Percentiles rank a stretch among this genome's conserved stretches.
Conservation (phyloP, 2,113 vertebrate genomes). For the Pedetes capensis region DNA sequence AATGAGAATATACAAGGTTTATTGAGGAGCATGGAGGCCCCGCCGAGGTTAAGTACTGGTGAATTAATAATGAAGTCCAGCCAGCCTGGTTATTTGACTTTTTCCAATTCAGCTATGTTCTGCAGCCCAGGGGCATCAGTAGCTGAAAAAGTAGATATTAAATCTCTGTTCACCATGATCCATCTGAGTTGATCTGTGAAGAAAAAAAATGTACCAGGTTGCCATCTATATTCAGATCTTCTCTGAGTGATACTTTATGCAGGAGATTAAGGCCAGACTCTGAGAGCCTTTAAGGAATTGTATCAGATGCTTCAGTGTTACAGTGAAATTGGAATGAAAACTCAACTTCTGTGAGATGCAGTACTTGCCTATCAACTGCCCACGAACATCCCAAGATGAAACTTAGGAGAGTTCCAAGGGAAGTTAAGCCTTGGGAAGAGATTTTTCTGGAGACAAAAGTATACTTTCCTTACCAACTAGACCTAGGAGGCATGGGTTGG, state of each 20-base stretch:
- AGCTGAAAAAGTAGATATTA: slow-evolving; percentile 49
- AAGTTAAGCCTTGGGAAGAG: not conserved
- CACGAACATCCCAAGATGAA: not conserved
- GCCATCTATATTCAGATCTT: slow-evolving; percentile 59
- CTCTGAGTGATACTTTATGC: slow-evolving; percentile 48
- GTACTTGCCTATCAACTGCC: not conserved
- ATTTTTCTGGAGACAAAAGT: not conserved
- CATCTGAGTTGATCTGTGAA: slow-evolving; percentile 44
- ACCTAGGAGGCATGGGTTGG: not conserved
- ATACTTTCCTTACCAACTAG: not conserved
- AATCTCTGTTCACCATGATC: slow-evolving; percentile 48
- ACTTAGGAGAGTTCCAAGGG: not conserved
- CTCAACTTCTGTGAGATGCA: not conserved
- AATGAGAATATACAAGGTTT: not conserved
- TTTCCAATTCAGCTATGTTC: slow-evolving; percentile 26
- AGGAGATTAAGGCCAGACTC: slow-evolving; percentile 47
- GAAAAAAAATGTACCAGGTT: slow-evolving; percentile 44
- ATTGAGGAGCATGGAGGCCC: not conserved
- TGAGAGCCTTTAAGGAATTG: slow-evolving; percentile 48
- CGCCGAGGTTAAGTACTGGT: slow-evolving; percentile 46
- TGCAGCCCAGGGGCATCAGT: not conserved
- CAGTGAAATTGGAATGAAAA: slow-evolving; percentile 37
- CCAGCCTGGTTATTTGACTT: slow-evolving; percentile 37
- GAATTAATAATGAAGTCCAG: slow-evolving; percentile 45
- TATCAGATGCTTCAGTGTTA: slow-evolving; percentile 21